These are phyloP conservation scores for Drosophila aldrichi DNA, from an alignment of 2,888 invertebrate species.

Conservation along the genomic window DNA sequence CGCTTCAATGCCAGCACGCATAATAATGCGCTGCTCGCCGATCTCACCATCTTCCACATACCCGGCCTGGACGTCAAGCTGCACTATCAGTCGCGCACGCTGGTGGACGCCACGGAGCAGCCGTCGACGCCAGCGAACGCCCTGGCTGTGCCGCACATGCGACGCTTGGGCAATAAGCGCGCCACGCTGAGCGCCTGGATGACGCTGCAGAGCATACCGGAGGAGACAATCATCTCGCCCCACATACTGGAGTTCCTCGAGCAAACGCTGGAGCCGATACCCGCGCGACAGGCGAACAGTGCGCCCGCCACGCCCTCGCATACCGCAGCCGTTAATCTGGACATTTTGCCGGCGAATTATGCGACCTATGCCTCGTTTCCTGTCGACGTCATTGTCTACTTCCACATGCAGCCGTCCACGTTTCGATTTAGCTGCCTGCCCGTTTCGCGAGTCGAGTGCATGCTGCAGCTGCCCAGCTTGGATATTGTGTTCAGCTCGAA, in stretches of 20 bases:
- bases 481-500: slow-evolving; percentile 99
- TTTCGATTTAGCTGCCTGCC: slow-evolving; percentile 98
- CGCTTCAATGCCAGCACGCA: slow-evolving; percentile 83
- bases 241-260: slow-evolving; percentile 98
- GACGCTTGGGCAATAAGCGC: slow-evolving; percentile 91
- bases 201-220: slow-evolving; percentile 98
- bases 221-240: slow-evolving; percentile 98
- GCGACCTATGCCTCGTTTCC: slow-evolving; percentile 97
- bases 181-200: slow-evolving; percentile 97
- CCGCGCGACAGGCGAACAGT: slow-evolving; percentile 87
- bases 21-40: slow-evolving; percentile 87
- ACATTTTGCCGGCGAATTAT: slow-evolving; percentile 89
- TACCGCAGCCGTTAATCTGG: slow-evolving; percentile 86
- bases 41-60: slow-evolving; percentile 95
- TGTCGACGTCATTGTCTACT: slow-evolving; percentile 99
- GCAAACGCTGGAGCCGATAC: slow-evolving; percentile 98
- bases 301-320: slow-evolving; percentile 81
- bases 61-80: slow-evolving; percentile 96
- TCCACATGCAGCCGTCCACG: slow-evolving; percentile 98
- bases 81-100: slow-evolving; percentile 92
- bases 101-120: slow-evolving; percentile 86
- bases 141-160: slow-evolving; percentile 45
- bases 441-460: slow-evolving; percentile 97
- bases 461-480: slow-evolving; percentile 97
- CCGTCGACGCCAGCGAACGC: slow-evolving; percentile 35